Evolutionary conservation across 2,113 vertebrate genomes (phyloP).

Genomic region (Vicugna pacos): DNA sequence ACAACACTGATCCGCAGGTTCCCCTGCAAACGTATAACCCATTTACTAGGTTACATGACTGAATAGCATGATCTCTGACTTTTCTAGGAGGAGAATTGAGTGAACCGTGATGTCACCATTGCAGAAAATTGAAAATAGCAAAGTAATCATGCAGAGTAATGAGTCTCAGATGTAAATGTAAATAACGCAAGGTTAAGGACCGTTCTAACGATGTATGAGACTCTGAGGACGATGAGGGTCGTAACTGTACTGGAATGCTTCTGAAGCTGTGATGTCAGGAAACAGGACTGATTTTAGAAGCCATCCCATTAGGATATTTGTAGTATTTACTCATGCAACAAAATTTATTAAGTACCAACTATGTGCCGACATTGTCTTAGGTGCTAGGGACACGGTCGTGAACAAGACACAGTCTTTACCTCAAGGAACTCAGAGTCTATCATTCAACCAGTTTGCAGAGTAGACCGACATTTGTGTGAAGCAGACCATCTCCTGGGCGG

Average conservation of each 20-base stretch:
- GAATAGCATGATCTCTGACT: background rate
- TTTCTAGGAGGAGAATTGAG: background rate
- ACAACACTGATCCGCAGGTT: background rate
- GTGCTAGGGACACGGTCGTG: background rate
- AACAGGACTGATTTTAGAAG: background rate
- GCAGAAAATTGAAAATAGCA: background rate
- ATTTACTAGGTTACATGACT: background rate
- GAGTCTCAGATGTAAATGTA: constrained; percentile 27
- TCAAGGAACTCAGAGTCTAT: background rate
- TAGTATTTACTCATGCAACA: background rate
- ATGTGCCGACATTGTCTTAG: background rate
- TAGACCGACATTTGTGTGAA: background rate
- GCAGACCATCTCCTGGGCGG: background rate
- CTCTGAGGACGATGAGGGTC: background rate
- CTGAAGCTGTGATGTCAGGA: background rate
- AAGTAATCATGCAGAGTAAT: background rate
- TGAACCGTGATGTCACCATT: background rate
- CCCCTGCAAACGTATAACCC: background rate
- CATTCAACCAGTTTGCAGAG: background rate
- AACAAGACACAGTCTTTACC: background rate
- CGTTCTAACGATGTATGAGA: background rate
- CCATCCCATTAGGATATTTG: background rate
- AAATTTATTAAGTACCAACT: background rate
- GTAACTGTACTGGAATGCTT: background rate
- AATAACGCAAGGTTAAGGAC: background rate